These are phyloP conservation scores for Otolemur garnettii DNA, from an alignment of 2,113 vertebrate genomes.

Conservation along the genomic window DNA sequence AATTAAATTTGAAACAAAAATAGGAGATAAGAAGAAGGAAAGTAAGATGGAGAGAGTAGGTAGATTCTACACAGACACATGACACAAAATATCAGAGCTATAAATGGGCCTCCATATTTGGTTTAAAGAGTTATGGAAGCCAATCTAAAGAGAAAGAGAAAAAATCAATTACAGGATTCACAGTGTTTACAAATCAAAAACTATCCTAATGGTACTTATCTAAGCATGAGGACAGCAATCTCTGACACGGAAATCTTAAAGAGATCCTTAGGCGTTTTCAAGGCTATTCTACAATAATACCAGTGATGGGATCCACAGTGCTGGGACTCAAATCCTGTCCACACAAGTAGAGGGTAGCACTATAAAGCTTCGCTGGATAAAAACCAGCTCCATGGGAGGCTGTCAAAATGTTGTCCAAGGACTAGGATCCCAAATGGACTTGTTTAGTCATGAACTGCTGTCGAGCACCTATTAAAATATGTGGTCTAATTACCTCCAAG, in stretches of 20 bases:
- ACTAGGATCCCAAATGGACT: not conserved
- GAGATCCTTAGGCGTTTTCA: not conserved
- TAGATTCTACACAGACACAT: not conserved
- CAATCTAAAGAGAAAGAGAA: not conserved
- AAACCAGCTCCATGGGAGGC: not conserved
- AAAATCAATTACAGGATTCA: not conserved
- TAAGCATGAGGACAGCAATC: not conserved
- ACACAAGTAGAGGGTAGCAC: not conserved
- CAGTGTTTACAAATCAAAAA: constrained; percentile 8
- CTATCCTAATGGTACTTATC: not conserved
- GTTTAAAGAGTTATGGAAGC: constrained; percentile 27
- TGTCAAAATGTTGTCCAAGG: not conserved
- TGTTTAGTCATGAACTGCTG: not conserved
- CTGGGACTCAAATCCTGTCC: not conserved
- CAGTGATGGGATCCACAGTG: not conserved
- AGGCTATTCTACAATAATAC: not conserved
- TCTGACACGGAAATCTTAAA: constrained; percentile 20
- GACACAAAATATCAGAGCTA: not conserved
- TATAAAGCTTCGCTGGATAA: not conserved
- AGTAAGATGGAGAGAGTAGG: not conserved
- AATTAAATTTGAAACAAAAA: constrained; percentile 52
- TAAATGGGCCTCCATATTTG: not conserved
- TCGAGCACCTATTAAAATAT: not conserved
- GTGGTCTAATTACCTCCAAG: constrained; percentile 19
- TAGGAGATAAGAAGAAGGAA: not conserved